These are phyloP conservation scores for Xylophagus ater DNA, from an alignment of 2,888 invertebrate genomes.

Conservation along the genomic window DNA sequence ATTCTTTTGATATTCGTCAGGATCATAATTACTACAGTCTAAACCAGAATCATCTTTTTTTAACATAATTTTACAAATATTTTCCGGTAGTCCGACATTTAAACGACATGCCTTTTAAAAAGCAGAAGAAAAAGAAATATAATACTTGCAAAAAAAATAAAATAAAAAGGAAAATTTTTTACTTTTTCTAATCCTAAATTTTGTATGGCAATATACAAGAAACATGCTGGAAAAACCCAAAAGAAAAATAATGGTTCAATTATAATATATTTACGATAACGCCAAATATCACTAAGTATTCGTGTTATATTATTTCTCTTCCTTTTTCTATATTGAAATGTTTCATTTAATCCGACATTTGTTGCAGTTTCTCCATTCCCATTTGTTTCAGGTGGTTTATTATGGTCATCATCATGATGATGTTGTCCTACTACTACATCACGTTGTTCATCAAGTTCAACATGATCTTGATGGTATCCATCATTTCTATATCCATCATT, in stretches of 20 bases:
- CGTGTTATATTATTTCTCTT: no score
- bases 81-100: conserved; percentile 4
- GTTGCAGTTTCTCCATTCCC: no score
- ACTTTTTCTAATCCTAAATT: conserved; percentile 12
- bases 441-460: no score
- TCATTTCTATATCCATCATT: no score
- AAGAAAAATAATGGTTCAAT: conserved; percentile 8
- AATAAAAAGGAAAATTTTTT: neutral
- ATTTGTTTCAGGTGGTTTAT: no score
- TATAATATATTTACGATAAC: conserved; percentile 7
- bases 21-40: neutral
- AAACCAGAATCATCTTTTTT: conserved; percentile 6
- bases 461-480: no score
- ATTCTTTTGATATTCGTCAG: neutral
- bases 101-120: conserved; percentile 11
- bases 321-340: no score
- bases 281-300: no score
- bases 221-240: conserved; percentile 8
- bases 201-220: conserved; percentile 5
- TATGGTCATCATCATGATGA: no score
- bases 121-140: neutral
- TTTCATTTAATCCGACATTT: no score
- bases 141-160: neutral
- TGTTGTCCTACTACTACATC: no score
- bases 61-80: conserved; percentile 7